Percentiles rank a stretch among this genome's conserved stretches.
phyloP scores from a whole-genome alignment of 2,888 invertebrate species.

The Latrodectus hesperus region DNA sequence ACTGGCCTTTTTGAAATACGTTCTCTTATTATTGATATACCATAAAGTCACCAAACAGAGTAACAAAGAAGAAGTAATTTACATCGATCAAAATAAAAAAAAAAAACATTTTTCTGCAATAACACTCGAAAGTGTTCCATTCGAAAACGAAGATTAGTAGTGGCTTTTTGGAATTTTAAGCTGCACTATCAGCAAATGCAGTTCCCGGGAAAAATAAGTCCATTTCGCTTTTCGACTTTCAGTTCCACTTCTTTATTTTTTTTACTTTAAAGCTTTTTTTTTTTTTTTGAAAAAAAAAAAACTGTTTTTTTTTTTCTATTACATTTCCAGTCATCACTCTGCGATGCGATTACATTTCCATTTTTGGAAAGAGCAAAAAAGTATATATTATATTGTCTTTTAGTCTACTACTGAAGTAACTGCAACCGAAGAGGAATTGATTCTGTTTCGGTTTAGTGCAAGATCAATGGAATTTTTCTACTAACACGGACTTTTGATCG shows the following conservation, averaged over 20 bases:
- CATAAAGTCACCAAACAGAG: too few relatives aligned
- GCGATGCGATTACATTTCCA: constrained; percentile 44
- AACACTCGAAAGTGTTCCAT: too few relatives aligned
- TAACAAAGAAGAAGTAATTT: too few relatives aligned
- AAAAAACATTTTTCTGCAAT: too few relatives aligned
- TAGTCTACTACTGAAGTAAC: background rate
- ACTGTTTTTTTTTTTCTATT: constrained; percentile 19
- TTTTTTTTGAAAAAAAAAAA: constrained; percentile 5
- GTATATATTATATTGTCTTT: constrained; percentile 50
- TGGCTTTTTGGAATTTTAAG: constrained; percentile 15
- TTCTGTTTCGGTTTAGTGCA: constrained; percentile 20
- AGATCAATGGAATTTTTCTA: constrained; percentile 36
- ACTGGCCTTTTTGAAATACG: too few relatives aligned
- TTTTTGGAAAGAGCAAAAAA: constrained; percentile 15
- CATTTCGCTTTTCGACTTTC: background rate
- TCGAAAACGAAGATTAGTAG: constrained; percentile 2
- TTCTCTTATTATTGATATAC: too few relatives aligned
- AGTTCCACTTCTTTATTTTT: background rate
- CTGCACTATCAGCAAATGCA: constrained; percentile 28
- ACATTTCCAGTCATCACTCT: constrained; percentile 52
- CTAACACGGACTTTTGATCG: constrained; percentile 24
- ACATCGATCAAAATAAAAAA: too few relatives aligned
- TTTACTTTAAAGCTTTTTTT: background rate
- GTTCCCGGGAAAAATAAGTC: constrained; percentile 13
- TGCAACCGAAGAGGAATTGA: constrained; percentile 20